A percentile compares a stretch with the other conserved stretches of the same genome.
Conservation (phyloP, 2,113 vertebrate species). For the Excalfactoria chinensis region DNA sequence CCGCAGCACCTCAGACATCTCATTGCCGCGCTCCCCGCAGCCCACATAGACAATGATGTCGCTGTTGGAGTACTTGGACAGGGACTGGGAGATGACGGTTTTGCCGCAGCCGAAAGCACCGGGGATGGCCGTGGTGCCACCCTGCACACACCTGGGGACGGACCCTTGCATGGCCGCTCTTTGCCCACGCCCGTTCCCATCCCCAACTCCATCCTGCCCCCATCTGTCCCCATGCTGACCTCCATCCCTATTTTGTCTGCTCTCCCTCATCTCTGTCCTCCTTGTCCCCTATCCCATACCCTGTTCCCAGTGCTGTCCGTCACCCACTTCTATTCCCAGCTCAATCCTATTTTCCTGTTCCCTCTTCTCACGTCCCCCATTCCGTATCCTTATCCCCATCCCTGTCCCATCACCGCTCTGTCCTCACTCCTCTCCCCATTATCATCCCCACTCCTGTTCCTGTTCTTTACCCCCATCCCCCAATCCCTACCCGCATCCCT, state of each 20-base stretch:
- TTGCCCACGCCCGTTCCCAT: no score
- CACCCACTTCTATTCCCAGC: not conserved
- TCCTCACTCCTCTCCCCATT: no score
- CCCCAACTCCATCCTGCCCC: no score
- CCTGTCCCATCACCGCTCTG: not conserved
- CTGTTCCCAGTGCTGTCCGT: not conserved
- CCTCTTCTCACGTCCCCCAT: not conserved
- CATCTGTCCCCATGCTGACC: not conserved
- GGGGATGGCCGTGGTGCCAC: constrained; percentile 72
- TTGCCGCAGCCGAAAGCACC: constrained; percentile 73
- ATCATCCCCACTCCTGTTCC: no score
- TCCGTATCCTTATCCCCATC: no score
- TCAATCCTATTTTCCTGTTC: not conserved
- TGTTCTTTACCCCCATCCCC: no score
- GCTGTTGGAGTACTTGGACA: constrained; percentile 76
- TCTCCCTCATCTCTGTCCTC: no score
- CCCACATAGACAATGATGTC: constrained; percentile 74
- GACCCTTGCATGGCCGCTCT: not conserved
- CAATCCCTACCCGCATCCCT: no score
- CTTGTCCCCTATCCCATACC: no score
- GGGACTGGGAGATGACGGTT: constrained; percentile 70
- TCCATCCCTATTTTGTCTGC: no score
- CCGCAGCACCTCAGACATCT: constrained; percentile 73
- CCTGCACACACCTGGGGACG: constrained; percentile 59
- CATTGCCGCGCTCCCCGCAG: constrained; percentile 71